A percentile compares a stretch with the other conserved stretches of the same genome.
These are phyloP conservation scores for Cenopis cana DNA, from an alignment of 2,888 invertebrate genomes.

Conservation along the genomic window DNA sequence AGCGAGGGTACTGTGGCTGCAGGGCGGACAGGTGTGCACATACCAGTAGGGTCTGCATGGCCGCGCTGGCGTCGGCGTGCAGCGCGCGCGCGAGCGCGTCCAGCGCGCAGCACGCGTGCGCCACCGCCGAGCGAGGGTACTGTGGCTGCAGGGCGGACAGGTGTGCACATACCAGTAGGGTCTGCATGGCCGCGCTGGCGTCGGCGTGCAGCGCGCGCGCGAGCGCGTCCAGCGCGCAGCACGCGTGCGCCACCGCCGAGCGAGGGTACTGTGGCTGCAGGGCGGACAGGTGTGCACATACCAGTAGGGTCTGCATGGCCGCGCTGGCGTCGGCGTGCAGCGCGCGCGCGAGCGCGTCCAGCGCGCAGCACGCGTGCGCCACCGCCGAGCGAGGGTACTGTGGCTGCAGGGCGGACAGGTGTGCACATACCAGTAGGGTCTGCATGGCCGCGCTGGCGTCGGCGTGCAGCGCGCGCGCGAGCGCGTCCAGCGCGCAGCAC, in stretches of 20 bases:
- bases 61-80: constrained; percentile 70
- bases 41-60: constrained; percentile 70
- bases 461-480: constrained; percentile 68
- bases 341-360: constrained; percentile 73
- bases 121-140: constrained; percentile 67
- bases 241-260: constrained; percentile 66
- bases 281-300: constrained; percentile 45
- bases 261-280: constrained; percentile 58
- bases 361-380: constrained; percentile 67
- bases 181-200: constrained; percentile 65
- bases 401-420: too few species aligned
- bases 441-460: constrained; percentile 70
- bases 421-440: constrained; percentile 67
- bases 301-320: constrained; percentile 68
- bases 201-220: constrained; percentile 72
- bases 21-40: not conserved
- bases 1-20: constrained; percentile 60
- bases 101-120: constrained; percentile 69
- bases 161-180: constrained; percentile 63
- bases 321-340: constrained; percentile 71
- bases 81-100: constrained; percentile 72
- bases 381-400: constrained; percentile 69
- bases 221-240: constrained; percentile 72
- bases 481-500: constrained; percentile 69
- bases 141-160: not conserved